Conservation (phyloP, 2,113 vertebrate genomes). For the Tyto alba region DNA sequence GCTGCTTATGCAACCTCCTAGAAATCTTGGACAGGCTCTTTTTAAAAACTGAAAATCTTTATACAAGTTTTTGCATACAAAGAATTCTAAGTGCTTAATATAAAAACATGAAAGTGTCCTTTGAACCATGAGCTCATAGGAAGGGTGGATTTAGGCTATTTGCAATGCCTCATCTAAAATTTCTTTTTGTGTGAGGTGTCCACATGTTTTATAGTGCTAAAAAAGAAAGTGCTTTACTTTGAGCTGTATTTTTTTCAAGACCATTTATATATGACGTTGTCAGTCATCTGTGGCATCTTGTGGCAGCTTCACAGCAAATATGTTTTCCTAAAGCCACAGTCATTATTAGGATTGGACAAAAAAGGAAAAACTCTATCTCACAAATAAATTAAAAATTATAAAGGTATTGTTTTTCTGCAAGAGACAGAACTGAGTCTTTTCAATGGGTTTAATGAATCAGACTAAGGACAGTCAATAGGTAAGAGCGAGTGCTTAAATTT, state of each 20-base stretch:
- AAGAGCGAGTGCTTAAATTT: background rate
- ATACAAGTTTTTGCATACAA: background rate
- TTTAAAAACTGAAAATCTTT: background rate
- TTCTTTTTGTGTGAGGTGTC: background rate
- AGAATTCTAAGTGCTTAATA: background rate
- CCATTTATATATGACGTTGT: background rate
- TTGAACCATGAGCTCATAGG: background rate
- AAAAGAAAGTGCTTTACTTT: background rate
- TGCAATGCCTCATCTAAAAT: background rate
- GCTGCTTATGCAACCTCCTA: background rate
- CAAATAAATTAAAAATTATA: background rate
- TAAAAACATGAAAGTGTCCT: background rate
- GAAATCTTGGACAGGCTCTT: constrained; percentile 23
- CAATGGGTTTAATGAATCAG: background rate
- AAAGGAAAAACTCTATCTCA: background rate
- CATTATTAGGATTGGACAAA: background rate
- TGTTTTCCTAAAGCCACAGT: background rate
- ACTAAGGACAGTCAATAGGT: background rate
- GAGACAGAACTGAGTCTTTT: background rate
- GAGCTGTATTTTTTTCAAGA: background rate
- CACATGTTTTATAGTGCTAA: background rate
- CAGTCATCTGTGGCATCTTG: background rate
- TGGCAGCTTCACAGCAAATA: background rate
- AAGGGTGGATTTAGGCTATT: background rate
- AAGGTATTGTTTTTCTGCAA: background rate